Conservation (phyloP, 2,113 vertebrate species). For the Mungos mungo region DNA sequence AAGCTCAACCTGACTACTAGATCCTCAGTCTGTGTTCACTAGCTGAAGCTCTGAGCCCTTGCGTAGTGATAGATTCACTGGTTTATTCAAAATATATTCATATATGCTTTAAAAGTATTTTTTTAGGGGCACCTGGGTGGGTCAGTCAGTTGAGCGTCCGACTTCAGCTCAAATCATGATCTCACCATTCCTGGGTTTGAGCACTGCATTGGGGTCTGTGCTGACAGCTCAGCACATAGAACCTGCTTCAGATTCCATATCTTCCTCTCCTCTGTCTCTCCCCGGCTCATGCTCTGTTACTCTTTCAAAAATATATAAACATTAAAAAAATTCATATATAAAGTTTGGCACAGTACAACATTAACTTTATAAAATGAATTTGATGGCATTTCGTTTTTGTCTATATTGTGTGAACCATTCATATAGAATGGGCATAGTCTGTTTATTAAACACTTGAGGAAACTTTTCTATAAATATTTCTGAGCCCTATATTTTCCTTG, state of each 20-base stretch:
- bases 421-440: neutral
- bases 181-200: too few relatives aligned
- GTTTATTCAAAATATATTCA: neutral
- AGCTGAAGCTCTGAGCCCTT: neutral
- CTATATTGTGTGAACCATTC: neutral
- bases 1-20: neutral
- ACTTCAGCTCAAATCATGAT: too few relatives aligned
- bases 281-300: too few relatives aligned
- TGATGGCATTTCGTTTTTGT: neutral
- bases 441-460: neutral
- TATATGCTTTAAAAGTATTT: neutral
- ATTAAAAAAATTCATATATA: too few relatives aligned
- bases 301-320: too few relatives aligned
- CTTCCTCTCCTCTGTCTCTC: too few relatives aligned
- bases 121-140: too few relatives aligned
- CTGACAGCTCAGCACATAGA: too few relatives aligned
- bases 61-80: neutral
- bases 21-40: neutral
- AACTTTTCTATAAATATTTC: neutral
- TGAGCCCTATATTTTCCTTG: neutral
- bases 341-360: neutral
- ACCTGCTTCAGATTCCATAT: too few relatives aligned
- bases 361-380: neutral
- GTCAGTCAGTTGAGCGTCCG: too few relatives aligned
- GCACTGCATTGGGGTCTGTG: too few relatives aligned